phyloP scores from a whole-genome alignment of 1,140 invertebrate genomes.

The Drosophila hydei region DNA sequence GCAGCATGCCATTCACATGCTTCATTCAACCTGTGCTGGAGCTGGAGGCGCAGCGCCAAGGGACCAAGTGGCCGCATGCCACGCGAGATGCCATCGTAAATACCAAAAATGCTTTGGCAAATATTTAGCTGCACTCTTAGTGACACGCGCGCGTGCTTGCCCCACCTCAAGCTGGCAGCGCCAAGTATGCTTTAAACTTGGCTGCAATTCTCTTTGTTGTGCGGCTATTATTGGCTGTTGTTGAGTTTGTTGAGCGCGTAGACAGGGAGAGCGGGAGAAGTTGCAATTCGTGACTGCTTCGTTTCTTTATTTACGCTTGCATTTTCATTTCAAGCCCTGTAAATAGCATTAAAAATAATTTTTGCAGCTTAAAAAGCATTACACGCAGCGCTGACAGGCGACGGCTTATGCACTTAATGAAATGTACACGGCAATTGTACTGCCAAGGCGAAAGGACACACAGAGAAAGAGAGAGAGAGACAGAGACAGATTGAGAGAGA shows the following conservation, averaged over 20 bases:
- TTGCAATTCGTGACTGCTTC: slow-evolving; percentile 67
- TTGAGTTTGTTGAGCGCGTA: too few relatives aligned
- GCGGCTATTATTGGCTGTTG: slow-evolving; percentile 28
- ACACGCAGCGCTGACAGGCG: slow-evolving; percentile 69
- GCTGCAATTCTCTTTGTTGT: slow-evolving; percentile 27
- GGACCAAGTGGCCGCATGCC: slow-evolving; percentile 55
- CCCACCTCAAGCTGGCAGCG: neutral
- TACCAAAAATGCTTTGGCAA: slow-evolving; percentile 76
- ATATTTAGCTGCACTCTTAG: slow-evolving; percentile 75
- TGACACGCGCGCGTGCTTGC: slow-evolving; percentile 52
- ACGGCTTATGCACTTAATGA: slow-evolving; percentile 81
- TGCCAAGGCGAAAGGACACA: slow-evolving; percentile 6
- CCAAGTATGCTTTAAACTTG: slow-evolving; percentile 42
- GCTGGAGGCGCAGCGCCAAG: slow-evolving; percentile 15
- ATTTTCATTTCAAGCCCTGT: slow-evolving; percentile 74
- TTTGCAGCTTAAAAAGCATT: slow-evolving; percentile 70
- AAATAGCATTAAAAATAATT: slow-evolving; percentile 81
- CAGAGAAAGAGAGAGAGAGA: neutral
- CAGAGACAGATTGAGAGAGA: neutral
- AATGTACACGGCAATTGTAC: slow-evolving; percentile 80
- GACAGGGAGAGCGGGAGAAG: too few relatives aligned
- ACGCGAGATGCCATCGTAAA: slow-evolving; percentile 75
- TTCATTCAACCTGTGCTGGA: slow-evolving; percentile 11
- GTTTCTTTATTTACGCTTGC: slow-evolving; percentile 73
- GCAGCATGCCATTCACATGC: neutral